phyloP scores from a whole-genome alignment of 2,113 vertebrate species.

The Sterrhoptilus dennistouni region DNA sequence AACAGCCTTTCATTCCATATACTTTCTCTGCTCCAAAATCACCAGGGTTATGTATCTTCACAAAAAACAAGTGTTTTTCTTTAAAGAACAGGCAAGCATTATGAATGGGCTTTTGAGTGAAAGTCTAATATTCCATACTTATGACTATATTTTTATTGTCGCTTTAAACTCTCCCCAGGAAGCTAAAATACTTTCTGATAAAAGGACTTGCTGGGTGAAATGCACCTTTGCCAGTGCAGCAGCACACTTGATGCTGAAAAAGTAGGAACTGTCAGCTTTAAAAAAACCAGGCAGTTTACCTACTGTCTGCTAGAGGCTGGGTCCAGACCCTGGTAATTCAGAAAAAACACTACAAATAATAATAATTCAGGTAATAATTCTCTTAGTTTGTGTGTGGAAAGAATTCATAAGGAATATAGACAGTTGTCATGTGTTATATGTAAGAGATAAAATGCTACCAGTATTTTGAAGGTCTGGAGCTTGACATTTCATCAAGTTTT shows the following conservation, averaged over 20 bases:
- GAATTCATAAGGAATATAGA: not conserved
- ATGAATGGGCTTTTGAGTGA: not conserved
- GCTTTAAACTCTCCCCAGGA: not conserved
- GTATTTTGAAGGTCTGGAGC: not conserved
- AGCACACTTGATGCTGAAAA: not conserved
- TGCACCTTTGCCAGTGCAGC: not conserved
- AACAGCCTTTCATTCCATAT: not conserved
- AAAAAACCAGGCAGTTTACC: not conserved
- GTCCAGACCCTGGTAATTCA: not conserved
- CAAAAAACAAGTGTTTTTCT: not conserved
- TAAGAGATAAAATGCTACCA: not conserved
- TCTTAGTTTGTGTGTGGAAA: not conserved
- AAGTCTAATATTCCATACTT: not conserved
- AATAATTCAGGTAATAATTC: not conserved
- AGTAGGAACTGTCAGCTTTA: not conserved
- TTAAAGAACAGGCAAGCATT: not conserved
- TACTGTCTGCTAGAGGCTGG: not conserved
- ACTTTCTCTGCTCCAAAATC: not conserved
- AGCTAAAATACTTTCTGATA: not conserved
- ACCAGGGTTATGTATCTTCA: not conserved
- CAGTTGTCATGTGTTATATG: not conserved
- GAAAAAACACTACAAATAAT: not conserved
- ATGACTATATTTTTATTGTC: not conserved
- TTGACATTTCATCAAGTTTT: not conserved
- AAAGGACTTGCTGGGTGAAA: not conserved